phyloP scores from a whole-genome alignment of 1,140 invertebrate species.

The Drosophila prosaltans region DNA sequence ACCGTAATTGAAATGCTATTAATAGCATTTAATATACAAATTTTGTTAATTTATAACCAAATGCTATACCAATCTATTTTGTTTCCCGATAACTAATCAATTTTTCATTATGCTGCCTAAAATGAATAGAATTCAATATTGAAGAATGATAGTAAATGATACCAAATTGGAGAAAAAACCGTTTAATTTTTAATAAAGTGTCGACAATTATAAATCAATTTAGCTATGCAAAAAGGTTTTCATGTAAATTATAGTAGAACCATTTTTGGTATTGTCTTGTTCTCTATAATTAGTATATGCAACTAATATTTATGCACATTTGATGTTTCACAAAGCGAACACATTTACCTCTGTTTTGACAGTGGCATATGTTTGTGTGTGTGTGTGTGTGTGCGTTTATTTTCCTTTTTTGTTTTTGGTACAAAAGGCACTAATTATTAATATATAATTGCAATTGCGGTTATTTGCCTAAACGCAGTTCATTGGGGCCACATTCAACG shows the following conservation, averaged over 20 bases:
- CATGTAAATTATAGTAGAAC: too few relatives aligned
- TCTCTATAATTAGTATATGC: background rate
- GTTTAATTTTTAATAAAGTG: constrained; percentile 3
- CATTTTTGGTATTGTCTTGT: background rate
- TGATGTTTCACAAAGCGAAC: background rate
- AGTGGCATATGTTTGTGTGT: constrained; percentile 15
- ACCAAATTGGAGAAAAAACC: background rate
- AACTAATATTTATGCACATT: background rate
- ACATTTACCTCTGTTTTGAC: background rate
- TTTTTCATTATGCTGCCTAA: background rate
- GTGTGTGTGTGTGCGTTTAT: constrained; percentile 7
- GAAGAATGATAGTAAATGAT: background rate
- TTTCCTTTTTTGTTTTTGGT: background rate
- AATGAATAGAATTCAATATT: background rate
- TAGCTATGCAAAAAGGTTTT: background rate
- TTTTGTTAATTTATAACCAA: background rate
- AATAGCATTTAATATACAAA: background rate
- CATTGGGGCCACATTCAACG: constrained; percentile 29
- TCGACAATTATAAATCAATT: background rate
- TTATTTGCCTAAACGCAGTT: constrained; percentile 9
- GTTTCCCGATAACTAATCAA: background rate
- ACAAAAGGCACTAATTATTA: constrained; percentile 18
- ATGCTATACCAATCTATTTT: background rate
- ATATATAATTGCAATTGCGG: constrained; percentile 15
- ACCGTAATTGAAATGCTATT: background rate